A percentile compares a stretch with the other conserved stretches of the same genome.
Evolutionary conservation across 2,113 vertebrate species (phyloP).

Genomic region (cattle (Bos taurus)): DNA sequence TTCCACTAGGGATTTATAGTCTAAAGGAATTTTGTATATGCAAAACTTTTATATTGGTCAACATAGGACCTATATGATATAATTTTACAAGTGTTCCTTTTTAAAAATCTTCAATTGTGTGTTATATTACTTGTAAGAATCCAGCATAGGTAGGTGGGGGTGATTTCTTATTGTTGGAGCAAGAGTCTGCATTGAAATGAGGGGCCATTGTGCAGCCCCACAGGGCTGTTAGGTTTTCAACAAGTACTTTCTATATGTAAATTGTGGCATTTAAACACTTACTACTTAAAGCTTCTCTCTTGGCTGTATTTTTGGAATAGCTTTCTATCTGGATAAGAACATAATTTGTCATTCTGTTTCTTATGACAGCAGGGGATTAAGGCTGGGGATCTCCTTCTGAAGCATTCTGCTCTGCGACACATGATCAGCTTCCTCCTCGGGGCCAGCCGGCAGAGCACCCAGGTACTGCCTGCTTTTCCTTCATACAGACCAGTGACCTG

Average conservation of each 20-base stretch:
- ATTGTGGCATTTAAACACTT: background rate
- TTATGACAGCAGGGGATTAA: slow-evolving; percentile 86
- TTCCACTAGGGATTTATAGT: background rate
- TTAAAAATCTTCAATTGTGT: background rate
- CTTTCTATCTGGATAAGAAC: background rate
- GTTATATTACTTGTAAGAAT: background rate
- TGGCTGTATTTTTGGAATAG: background rate
- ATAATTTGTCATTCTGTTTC: slow-evolving; percentile 39
- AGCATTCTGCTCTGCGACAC: slow-evolving; percentile 92
- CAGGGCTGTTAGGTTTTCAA: background rate
- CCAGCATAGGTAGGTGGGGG: background rate
- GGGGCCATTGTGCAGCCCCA: background rate
- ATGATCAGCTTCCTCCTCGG: slow-evolving; percentile 96
- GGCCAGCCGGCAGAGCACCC: slow-evolving; percentile 90
- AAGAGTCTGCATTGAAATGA: background rate
- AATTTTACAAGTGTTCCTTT: background rate
- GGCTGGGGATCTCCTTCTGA: slow-evolving; percentile 91
- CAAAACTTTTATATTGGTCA: background rate
- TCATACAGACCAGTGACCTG: accelerated
- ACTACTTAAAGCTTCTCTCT: background rate
- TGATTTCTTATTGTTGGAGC: background rate
- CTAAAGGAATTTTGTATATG: background rate
- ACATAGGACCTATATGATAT: background rate
- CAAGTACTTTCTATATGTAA: background rate
- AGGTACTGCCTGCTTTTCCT: slow-evolving; percentile 79